Percentiles rank a stretch among this genome's conserved stretches.
Conservation (phyloP, 2,113 vertebrate species). For the Calidris pugnax region DNA sequence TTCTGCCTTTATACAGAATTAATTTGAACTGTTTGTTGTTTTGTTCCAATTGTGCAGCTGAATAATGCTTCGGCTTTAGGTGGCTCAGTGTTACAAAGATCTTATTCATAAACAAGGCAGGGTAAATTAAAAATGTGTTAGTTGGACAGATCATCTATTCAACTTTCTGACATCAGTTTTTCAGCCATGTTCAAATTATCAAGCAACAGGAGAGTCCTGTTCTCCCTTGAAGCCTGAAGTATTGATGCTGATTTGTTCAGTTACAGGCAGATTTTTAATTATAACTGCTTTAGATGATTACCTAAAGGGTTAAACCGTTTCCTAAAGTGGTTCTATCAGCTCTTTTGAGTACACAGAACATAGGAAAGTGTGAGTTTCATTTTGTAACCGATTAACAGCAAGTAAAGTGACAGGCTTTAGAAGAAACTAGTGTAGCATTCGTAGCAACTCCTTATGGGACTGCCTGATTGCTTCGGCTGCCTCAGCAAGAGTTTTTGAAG, state of each 20-base stretch:
- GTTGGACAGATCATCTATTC: background rate
- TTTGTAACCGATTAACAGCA: background rate
- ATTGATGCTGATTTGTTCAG: background rate
- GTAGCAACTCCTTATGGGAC: background rate
- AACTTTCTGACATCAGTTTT: background rate
- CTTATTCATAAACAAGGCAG: conserved; percentile 1
- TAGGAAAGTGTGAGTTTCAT: background rate
- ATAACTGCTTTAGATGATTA: background rate
- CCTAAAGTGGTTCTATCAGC: background rate
- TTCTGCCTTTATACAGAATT: conserved; percentile 59
- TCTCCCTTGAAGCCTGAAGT: background rate
- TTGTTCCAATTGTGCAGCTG: conserved; percentile 51
- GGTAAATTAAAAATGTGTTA: background rate
- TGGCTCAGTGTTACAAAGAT: background rate
- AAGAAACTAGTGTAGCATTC: accelerated
- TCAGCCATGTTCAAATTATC: background rate
- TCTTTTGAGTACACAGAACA: background rate
- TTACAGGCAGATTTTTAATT: background rate
- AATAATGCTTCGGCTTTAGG: conserved; percentile 29
- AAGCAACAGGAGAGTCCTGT: background rate
- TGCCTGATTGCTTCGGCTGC: background rate
- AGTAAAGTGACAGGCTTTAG: background rate
- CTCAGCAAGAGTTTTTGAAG: background rate
- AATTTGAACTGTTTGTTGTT: conserved; percentile 44
- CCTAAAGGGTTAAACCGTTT: background rate